Conservation (phyloP, 1,140 invertebrate genomes). For the Batillaria attramentaria region DNA sequence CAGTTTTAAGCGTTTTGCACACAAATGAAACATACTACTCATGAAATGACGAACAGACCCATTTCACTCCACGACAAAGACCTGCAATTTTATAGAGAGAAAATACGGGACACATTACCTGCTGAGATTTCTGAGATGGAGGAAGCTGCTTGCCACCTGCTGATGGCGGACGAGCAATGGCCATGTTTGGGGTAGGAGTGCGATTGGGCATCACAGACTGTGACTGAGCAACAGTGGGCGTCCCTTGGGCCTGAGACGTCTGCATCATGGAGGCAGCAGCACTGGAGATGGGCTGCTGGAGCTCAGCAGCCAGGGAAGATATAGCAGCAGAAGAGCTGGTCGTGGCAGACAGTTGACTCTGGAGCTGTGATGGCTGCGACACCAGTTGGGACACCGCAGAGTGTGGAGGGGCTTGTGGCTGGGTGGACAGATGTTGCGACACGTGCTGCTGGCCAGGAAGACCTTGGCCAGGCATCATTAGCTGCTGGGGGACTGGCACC, state of each 20-base stretch:
- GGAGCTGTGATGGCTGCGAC: not conserved
- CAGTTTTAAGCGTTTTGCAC: too few relatives aligned
- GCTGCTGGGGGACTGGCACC: constrained; percentile 19
- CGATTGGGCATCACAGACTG: constrained; percentile 29
- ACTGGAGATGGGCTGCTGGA: constrained; percentile 46
- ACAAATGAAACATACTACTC: too few relatives aligned
- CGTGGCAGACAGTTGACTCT: not conserved
- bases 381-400: not conserved
- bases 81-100: too few relatives aligned
- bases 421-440: not conserved
- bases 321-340: constrained; percentile 22
- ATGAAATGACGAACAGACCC: too few relatives aligned
- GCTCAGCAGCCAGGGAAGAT: constrained; percentile 10
- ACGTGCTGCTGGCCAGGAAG: not conserved
- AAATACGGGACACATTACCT: too few relatives aligned
- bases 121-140: constrained; percentile 18
- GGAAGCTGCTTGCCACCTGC: constrained; percentile 23
- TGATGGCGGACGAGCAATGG: constrained; percentile 8
- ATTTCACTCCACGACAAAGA: too few relatives aligned
- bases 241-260: constrained; percentile 30
- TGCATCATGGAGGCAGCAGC: not conserved
- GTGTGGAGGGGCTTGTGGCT: too few relatives aligned
- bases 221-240: constrained; percentile 19
- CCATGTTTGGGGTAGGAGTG: constrained; percentile 26
- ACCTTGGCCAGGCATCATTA: not conserved